Evolutionary conservation across 2,113 vertebrate genomes (phyloP).

Genomic region (Pteruthius melanotis): DNA sequence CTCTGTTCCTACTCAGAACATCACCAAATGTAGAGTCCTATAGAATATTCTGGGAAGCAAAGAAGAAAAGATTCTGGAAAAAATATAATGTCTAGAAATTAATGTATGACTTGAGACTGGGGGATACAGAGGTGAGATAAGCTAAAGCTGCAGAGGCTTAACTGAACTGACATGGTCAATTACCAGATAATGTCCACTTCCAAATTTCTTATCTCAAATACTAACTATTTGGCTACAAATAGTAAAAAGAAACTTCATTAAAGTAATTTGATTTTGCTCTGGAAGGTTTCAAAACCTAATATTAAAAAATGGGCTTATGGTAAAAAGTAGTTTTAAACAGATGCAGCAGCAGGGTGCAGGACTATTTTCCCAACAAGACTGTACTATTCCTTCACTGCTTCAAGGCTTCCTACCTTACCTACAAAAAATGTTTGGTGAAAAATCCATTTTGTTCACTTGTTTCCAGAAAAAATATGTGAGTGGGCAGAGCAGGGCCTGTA

Average conservation of each 20-base stretch:
- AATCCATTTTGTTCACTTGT: not conserved
- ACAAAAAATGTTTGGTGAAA: not conserved
- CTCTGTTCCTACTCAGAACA: not conserved
- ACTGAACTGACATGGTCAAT: not conserved
- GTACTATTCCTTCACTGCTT: not conserved
- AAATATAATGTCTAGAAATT: not conserved
- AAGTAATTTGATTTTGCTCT: not conserved
- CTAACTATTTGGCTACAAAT: not conserved
- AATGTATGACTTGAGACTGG: not conserved
- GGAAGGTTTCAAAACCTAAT: not conserved
- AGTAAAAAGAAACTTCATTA: not conserved
- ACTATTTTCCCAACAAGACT: not conserved
- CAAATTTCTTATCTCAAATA: not conserved
- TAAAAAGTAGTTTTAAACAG: not conserved
- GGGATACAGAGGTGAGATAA: not conserved
- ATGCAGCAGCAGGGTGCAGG: not conserved
- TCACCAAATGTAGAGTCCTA: not conserved
- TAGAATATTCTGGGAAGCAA: not conserved
- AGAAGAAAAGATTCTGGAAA: not conserved
- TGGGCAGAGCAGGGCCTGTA: not conserved
- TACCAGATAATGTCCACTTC: not conserved
- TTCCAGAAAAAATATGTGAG: not conserved
- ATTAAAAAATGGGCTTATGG: not conserved
- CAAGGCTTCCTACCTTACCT: not conserved
- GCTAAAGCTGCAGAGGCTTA: not conserved